phyloP scores from a whole-genome alignment of 2,888 invertebrate genomes.

The Neoascia interrupta region DNA sequence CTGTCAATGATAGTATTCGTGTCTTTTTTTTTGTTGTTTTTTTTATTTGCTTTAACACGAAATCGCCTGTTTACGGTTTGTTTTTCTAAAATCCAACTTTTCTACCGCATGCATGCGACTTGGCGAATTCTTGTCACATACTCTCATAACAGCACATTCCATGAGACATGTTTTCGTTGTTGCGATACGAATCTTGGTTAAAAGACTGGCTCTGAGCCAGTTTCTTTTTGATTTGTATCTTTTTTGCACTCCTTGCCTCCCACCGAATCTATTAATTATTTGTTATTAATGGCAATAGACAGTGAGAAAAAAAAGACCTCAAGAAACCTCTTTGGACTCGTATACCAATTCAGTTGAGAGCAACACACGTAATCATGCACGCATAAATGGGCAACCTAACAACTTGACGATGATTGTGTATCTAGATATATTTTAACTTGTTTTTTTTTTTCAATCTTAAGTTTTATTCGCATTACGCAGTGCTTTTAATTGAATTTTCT shows the following conservation, averaged over 20 bases:
- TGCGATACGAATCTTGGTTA: not conserved
- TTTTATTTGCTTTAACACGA: not conserved
- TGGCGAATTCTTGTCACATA: constrained; percentile 47
- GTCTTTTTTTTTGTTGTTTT: not conserved
- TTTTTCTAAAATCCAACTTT: not conserved
- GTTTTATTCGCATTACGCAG: not conserved
- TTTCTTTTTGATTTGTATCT: constrained; percentile 2
- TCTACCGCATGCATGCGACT: no score
- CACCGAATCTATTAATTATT: constrained; percentile 18
- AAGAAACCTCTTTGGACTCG: constrained; percentile 41
- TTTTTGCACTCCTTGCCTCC: not conserved
- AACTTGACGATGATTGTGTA: not conserved
- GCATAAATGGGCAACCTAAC: constrained; percentile 48
- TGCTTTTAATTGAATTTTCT: constrained; percentile 37
- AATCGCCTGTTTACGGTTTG: not conserved
- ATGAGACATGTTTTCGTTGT: constrained; percentile 16
- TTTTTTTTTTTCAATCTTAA: constrained; percentile 24
- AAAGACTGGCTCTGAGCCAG: constrained; percentile 41
- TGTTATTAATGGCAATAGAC: constrained; percentile 6
- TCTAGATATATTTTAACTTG: constrained; percentile 31
- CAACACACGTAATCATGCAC: constrained; percentile 36
- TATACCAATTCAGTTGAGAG: constrained; percentile 15
- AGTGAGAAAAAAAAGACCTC: not conserved
- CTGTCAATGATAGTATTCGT: constrained; percentile 31
- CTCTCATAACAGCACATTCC: constrained; percentile 11